Evolutionary conservation across 2,113 vertebrate species (phyloP), one percentile per base, ranked within the genome.

Genomic region (Tyto alba): DNA sequence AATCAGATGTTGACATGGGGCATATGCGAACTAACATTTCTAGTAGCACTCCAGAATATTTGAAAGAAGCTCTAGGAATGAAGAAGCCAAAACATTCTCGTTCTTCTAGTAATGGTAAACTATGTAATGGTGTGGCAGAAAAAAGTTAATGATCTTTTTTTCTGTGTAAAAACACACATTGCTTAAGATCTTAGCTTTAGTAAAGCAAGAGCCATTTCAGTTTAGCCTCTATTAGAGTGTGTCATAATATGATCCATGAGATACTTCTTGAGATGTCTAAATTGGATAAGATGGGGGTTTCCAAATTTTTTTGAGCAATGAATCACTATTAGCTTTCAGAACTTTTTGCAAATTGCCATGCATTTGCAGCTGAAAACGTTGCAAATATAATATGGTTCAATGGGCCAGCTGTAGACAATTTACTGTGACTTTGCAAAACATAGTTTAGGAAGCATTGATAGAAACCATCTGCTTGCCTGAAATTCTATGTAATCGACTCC

Each of bases 11-110:
- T 88, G 96, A 98, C 43, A 66, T 56, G 56, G 96, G 97, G 30
- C 91, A 89, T 26, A 19, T 74, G 9, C 85, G 79, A 80, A 84
- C 69, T 48, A 85, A 22, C 21, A 1, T 94, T 57, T 91, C 93
- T 64, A 91, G 93, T 60, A 92, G 95, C 86, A 97, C 98, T 38
- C 98, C 98, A 0, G 97, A 98, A 79, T 98, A 98, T 74, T 96
- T 99, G 92, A 98, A 98, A 82, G 98, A 99, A 95, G 98, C 98
- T 32, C n/a, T 98, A 55, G 98, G 98, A 88, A 97, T 96, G 91
- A 98, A 96, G 96, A 99, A 98, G 87, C 97, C 98, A 34, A 98
- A 98, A 78, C 97, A 98, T 85, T 96, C 97, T 41, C 97, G 95
- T 60, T 98, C 98, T 52, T 94, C 98, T 85, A 98, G 97, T 90